Percentiles rank a stretch among this genome's conserved stretches.
phyloP scores from a whole-genome alignment of 1,140 invertebrate species.

The Argopecten irradians region DNA sequence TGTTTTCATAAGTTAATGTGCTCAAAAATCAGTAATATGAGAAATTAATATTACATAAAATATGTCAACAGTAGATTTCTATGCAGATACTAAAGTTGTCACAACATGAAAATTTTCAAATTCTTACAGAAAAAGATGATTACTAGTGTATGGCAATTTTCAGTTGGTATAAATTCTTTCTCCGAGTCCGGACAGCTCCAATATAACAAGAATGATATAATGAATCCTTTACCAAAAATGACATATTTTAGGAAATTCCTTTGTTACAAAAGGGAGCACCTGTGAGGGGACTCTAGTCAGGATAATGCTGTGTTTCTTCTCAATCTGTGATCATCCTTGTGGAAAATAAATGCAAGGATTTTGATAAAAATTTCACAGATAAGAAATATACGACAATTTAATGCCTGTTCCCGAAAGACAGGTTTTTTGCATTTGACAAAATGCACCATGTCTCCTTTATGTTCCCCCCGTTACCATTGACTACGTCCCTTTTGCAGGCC shows the following conservation, averaged over 20 bases:
- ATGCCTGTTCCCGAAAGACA: background rate
- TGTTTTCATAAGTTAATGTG: background rate
- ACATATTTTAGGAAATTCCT: background rate
- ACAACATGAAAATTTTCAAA: background rate
- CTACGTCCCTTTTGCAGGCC: background rate
- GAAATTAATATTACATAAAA: background rate
- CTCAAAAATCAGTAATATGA: background rate
- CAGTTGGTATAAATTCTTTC: background rate
- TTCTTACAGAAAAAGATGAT: background rate
- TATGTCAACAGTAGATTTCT: background rate
- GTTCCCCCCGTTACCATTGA: background rate
- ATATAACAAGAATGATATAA: background rate
- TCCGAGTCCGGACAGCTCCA: background rate
- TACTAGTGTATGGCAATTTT: background rate
- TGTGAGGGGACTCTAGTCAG: background rate
- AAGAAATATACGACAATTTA: background rate
- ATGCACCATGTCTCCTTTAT: background rate
- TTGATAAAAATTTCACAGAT: conserved; percentile 18
- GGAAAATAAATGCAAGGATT: conserved; percentile 13
- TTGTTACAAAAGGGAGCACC: background rate
- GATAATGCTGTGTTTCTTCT: conserved; percentile 17
- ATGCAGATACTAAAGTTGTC: background rate
- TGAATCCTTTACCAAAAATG: background rate
- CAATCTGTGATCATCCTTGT: background rate
- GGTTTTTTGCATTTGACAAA: background rate